A percentile compares a stretch with the other conserved stretches of the same genome.
Evolutionary conservation across 2,113 vertebrate genomes (phyloP).

Genomic region (Strigops habroptila): DNA sequence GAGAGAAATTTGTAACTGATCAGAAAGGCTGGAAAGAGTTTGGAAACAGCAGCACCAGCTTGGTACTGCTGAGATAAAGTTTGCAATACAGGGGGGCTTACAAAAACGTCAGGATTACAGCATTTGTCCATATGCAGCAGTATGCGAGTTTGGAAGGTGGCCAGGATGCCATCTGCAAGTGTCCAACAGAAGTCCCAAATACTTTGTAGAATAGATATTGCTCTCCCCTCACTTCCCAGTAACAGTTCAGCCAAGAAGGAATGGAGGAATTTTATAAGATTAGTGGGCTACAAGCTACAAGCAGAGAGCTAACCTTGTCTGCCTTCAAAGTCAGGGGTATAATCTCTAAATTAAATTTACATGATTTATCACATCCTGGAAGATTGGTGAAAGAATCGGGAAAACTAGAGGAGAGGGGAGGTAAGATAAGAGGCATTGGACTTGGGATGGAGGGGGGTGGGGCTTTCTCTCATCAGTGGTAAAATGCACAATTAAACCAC

Average conservation of each 20-base stretch:
- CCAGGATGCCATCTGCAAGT: constrained; percentile 8
- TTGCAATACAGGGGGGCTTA: not conserved
- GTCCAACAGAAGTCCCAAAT: not conserved
- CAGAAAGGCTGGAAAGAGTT: not conserved
- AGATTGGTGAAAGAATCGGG: not conserved
- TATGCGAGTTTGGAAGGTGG: not conserved
- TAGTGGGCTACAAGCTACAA: not conserved
- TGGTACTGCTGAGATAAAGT: not conserved
- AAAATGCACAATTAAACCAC: not conserved
- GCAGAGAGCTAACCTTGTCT: constrained; percentile 8
- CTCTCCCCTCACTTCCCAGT: not conserved
- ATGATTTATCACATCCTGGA: constrained; percentile 34
- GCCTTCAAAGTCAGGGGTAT: constrained; percentile 21
- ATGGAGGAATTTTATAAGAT: constrained; percentile 41
- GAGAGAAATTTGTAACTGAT: not conserved
- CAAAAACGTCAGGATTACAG: not conserved
- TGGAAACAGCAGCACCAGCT: not conserved
- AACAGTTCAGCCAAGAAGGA: constrained; percentile 41
- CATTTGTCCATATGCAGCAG: not conserved
- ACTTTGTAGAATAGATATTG: not conserved
- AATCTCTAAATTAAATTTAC: constrained; percentile 68
- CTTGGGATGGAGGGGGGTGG: not conserved
- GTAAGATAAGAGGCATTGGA: not conserved
- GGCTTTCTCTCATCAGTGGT: not conserved
- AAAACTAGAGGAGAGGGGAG: not conserved